Evolutionary conservation across 2,888 invertebrate genomes (phyloP), one percentile per base, ranked within the genome.

Genomic region (Ditula angustiorana): DNA sequence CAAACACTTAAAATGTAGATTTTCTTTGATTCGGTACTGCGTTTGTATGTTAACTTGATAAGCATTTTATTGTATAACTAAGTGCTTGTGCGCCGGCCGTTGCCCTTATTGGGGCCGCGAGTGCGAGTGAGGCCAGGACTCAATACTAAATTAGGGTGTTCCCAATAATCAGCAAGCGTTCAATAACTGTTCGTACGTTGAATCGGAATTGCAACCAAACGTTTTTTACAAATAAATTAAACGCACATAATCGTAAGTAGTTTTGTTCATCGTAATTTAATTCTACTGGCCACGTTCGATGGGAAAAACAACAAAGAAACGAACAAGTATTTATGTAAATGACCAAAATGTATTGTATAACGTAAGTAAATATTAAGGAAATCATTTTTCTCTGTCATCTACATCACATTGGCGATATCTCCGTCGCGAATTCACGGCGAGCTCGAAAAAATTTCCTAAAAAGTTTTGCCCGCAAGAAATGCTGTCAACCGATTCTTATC

Each of bases 191-290:
- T 83, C 71, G 80, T 77, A 83, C 80, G 77, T 81, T 81, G 74
- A 78, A 79, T 78, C 78, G 78, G 75, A 76, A 79, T 76, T 74
- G 63, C 70, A 72, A 77, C 82, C 82, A 84, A 83, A 84, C 85
- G 84, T 87, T 87, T 82, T 83, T 86, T 85, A 80, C 82, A 82
- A 85, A 81, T 76, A 74, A 77, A 75, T 81, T 79, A 83, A 84
- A 87, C 90, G 91, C 91, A 90, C 90, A 89, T 83, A 77, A 71
- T 77, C 78, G 75, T 84, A 81, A 79, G 80, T 87, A 82, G 80
- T 77, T 79, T 80, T 80, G n/a, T 81, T 78, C 77, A 79, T 78
- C 74, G 75, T 80, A 79, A 70, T 75, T 69, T 73, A 71, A 72
- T 70, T 65, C 50, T 70, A 71, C 72, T 76, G 67, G 71, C 69